Evolutionary conservation across 2,113 vertebrate species (phyloP), one percentile per base, ranked within the genome.

Genomic region (Pseudopipra pipra): DNA sequence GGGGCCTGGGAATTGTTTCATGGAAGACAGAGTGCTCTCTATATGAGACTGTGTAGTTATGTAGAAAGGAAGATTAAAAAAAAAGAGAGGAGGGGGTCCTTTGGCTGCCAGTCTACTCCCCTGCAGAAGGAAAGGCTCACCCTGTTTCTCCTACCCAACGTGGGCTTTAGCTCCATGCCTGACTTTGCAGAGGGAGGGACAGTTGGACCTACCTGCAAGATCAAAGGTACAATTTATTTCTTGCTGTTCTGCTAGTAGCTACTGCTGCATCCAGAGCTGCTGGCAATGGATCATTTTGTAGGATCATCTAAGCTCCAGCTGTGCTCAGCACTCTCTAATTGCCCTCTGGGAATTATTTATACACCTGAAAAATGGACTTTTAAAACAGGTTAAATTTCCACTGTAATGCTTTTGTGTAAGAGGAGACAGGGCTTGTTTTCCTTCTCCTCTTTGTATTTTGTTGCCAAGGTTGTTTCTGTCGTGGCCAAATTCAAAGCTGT

Each of bases 1-100:
- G 93, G 79, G 63, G 78, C 75, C 90, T 97, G 92, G 92, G 92
- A 94, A 91, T 83, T 74, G 83, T 94, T 95, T 80, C 51, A 5
- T 76, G 67, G 74, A 43, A 67, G 90, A 25, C 70, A 62, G 85
- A 94, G 21, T 10, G 79, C 93, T 80, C 35, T 41, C 79, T 46
- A 1, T 58, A 72, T 51, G 55, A 94, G 72, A 37, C 4, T 23
- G 24, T 71, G 72, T 67, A 86, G 46, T 93, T 92, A 18, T 51
- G 13, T 4, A 52, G 72, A 59, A 72, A 80, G 86, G n/a, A 49
- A 35, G 51, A 58, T 85, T 15, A 16, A 55, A 63, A 65, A 47
- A 61, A 30, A 47, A n/a, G 15, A 39, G 55, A 5, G 37, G 18
- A 47, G 14, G 58, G 59, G 18, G 24, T 51, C 43, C 41, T 66